A percentile compares a stretch with the other conserved stretches of the same genome.
Conservation (phyloP, 2,113 vertebrate species). For the Psittacus erithacus region DNA sequence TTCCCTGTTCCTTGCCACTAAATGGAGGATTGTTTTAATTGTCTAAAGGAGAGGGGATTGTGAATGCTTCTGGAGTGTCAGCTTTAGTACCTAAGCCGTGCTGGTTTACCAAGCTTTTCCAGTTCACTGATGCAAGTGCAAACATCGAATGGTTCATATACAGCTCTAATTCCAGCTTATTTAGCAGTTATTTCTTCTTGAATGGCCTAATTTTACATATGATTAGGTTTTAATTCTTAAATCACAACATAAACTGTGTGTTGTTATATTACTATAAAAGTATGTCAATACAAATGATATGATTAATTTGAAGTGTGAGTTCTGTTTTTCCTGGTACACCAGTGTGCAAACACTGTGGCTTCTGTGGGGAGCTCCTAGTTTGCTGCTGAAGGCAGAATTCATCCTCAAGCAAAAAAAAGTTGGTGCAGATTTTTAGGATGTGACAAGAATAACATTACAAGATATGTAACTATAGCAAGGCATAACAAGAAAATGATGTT, state of each 20-base stretch:
- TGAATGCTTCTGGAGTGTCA: not conserved
- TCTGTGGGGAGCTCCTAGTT: slow-evolving; percentile 7
- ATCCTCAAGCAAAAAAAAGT: not conserved
- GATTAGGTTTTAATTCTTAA: slow-evolving; percentile 80
- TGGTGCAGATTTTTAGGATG: slow-evolving; percentile 27
- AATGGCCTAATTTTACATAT: slow-evolving; percentile 66
- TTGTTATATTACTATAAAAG: slow-evolving; percentile 61
- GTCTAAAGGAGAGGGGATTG: not conserved
- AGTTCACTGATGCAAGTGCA: slow-evolving; percentile 49
- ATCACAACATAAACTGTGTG: slow-evolving; percentile 55
- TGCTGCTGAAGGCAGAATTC: slow-evolving; percentile 46
- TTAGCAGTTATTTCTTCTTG: slow-evolving; percentile 59
- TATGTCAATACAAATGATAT: slow-evolving; percentile 1
- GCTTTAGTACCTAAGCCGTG: not conserved
- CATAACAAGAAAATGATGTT: slow-evolving; percentile 39
- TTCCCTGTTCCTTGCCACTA: not conserved
- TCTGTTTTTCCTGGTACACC: not conserved
- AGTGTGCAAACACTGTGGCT: not conserved
- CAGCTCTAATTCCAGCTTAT: slow-evolving; percentile 39
- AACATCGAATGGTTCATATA: not conserved
- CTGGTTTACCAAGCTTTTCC: slow-evolving; percentile 28
- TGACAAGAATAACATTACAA: slow-evolving; percentile 22
- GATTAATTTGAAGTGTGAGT: not conserved
- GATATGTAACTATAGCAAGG: slow-evolving; percentile 11
- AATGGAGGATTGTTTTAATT: slow-evolving; percentile 5